phyloP scores from a whole-genome alignment of 92 coral and sea anemone species.

The Scolanthus callimorphus region DNA sequence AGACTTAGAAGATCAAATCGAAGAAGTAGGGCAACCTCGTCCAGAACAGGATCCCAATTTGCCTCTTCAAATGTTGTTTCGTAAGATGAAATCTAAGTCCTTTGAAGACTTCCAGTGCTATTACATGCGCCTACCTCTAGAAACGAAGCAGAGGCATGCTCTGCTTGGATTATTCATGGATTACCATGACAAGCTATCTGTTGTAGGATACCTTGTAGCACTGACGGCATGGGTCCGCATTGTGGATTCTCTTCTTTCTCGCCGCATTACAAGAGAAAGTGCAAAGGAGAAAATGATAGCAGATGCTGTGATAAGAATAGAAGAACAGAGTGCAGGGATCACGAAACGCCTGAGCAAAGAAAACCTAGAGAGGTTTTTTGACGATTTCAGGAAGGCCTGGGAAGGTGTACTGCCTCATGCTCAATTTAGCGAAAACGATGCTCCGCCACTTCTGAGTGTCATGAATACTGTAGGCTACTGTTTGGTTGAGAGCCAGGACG shows the following conservation, averaged over 20 bases:
- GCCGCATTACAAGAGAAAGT: conserved; percentile 69
- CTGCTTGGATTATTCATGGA: conserved; percentile 84
- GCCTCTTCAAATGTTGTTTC: conserved; percentile 62
- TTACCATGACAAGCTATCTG: conserved; percentile 41
- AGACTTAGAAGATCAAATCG: conserved; percentile 26
- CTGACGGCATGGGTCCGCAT: conserved; percentile 75
- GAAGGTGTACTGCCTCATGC: conserved; percentile 58
- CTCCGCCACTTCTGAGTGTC: conserved; percentile 22
- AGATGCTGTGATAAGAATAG: conserved; percentile 61
- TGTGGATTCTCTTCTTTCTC: conserved; percentile 56
- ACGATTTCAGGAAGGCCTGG: conserved; percentile 74
- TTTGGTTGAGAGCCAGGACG: conserved; percentile 61
- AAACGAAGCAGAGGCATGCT: conserved; percentile 45
- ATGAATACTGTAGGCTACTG: conserved; percentile 67
- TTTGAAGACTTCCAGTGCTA: conserved; percentile 48
- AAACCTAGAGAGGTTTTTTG: conserved; percentile 39
- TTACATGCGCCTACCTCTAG: conserved; percentile 38
- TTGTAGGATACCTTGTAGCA: conserved; percentile 49
- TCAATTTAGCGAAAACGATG: not conserved
- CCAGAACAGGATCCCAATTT: conserved; percentile 30
- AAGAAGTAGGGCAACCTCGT: conserved; percentile 54
- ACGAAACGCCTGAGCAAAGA: conserved; percentile 28
- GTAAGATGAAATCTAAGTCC: conserved; percentile 59
- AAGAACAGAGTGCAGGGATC: conserved; percentile 9
- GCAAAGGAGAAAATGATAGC: conserved; percentile 52